Conservation (phyloP, 1,140 invertebrate species). For the Cydia amplana region DNA sequence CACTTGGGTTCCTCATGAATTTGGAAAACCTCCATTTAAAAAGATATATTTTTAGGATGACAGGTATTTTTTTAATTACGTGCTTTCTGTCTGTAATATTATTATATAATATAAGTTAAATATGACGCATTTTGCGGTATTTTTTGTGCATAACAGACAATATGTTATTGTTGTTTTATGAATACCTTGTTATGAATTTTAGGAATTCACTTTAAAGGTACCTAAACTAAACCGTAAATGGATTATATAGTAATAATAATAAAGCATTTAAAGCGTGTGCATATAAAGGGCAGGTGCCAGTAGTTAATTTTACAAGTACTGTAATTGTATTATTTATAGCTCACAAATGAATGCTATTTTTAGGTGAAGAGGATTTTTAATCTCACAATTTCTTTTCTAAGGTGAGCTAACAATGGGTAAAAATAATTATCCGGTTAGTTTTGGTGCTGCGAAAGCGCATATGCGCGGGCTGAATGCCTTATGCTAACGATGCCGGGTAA, state of each 20-base stretch:
- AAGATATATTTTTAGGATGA: background rate
- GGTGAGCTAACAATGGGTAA: background rate
- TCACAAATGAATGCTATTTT: background rate
- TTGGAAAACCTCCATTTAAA: background rate
- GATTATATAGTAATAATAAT: too few relatives aligned
- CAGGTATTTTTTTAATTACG: background rate
- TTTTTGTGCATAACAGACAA: too few relatives aligned
- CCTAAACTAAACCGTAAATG: too few relatives aligned
- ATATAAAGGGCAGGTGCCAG: too few relatives aligned
- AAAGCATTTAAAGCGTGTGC: too few relatives aligned
- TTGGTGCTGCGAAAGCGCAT: conserved; percentile 34
- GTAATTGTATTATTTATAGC: background rate
- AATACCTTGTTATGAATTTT: too few relatives aligned
- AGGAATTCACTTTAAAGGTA: too few relatives aligned
- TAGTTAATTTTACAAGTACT: background rate
- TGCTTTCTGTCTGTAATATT: too few relatives aligned
- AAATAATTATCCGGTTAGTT: conserved; percentile 43
- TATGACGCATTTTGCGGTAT: too few relatives aligned
- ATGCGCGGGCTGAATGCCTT: conserved; percentile 29
- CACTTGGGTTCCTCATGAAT: background rate
- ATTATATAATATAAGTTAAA: too few relatives aligned
- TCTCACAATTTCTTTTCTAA: background rate
- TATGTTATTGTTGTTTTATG: too few relatives aligned
- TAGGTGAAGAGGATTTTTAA: background rate
- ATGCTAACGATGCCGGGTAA: conserved; percentile 38